Evolutionary conservation across 2,113 vertebrate genomes (phyloP), one percentile per base, ranked within the genome.

Genomic region (Indicator indicator): DNA sequence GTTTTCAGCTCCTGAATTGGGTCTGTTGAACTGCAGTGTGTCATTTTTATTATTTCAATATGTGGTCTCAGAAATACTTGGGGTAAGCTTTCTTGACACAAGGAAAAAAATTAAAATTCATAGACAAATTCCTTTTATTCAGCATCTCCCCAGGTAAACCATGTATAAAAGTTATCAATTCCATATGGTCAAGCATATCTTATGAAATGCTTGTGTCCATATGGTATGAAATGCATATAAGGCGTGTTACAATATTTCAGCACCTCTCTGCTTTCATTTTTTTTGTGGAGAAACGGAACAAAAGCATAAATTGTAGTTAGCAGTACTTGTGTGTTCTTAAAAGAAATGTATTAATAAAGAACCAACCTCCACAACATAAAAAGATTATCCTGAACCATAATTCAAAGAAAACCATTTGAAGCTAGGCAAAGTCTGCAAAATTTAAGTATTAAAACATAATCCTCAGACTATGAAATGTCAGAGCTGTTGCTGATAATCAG

Each of bases 31-130:
- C 56, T 55, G 38, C 71, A 55, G 69, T 67, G 52, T 85, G 16
- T 69, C 6, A 46, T 50, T 90, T 93, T 90, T 89, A 75, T 76
- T 72, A 79, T 89, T 94, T 82, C 71, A 89, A 3, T 83, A 92
- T 48, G 56, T 83, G 26, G 17, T 76, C 26, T 89, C 42, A 64
- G 44, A 89, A 89, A 46, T 85, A 38, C 36, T 73, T 83, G 32
- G 20, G 9, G 63, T 85, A 70, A 86, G 46, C 19, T 88, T 83
- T 92, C 24, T 79, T 84, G 82, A 89, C 55, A 56, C 32, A 58
- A 67, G 36, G 52, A 83, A 89, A 88, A 88, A 63, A 3, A 85
- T 83, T 54, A 27, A 64, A 58, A 69, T 79, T 82, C 18, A 80
- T 63, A 52, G 27, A 87, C 79, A 96, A 70, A 30, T 28, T 67